Evolutionary conservation across 1,140 invertebrate genomes (phyloP).

Genomic region (Drosophila busckii): DNA sequence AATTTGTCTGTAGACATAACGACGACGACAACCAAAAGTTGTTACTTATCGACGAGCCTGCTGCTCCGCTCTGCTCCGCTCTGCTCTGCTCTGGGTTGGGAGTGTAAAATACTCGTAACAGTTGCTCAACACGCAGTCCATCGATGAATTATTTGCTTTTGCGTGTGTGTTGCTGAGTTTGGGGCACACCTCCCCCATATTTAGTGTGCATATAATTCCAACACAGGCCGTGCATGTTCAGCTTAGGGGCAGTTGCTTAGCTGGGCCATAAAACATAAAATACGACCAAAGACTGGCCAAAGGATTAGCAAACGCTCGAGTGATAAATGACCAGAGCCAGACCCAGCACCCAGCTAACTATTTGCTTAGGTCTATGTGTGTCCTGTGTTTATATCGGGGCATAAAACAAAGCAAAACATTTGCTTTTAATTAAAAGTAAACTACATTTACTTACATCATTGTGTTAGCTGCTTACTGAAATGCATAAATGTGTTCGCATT

Average conservation of each 20-base stretch:
- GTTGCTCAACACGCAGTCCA: constrained; percentile 62
- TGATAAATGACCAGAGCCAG: constrained; percentile 55
- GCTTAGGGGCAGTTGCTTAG: constrained; percentile 72
- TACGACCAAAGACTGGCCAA: constrained; percentile 63
- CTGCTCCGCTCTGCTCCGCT: no score
- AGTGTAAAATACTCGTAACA: constrained; percentile 69
- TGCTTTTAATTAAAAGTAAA: constrained; percentile 69
- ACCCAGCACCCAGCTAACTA: constrained; percentile 24
- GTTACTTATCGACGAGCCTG: no score
- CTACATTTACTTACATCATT: constrained; percentile 17
- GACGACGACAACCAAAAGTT: constrained; percentile 33
- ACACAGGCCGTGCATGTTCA: constrained; percentile 44
- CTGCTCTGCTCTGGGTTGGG: not conserved
- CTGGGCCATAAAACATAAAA: constrained; percentile 73
- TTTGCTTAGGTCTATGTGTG: constrained; percentile 70
- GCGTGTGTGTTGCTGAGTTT: not conserved
- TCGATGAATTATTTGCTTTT: constrained; percentile 67
- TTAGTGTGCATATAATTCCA: constrained; percentile 3
- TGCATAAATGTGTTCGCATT: not conserved
- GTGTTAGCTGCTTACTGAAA: constrained; percentile 7
- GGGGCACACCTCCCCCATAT: not conserved
- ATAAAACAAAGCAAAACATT: constrained; percentile 72
- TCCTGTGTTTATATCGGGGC: constrained; percentile 47
- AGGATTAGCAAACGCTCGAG: constrained; percentile 57
- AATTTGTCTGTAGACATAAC: constrained; percentile 75